Evolutionary conservation across 1,140 invertebrate species (phyloP).

Genomic region (Rhynchophorus ferrugineus): DNA sequence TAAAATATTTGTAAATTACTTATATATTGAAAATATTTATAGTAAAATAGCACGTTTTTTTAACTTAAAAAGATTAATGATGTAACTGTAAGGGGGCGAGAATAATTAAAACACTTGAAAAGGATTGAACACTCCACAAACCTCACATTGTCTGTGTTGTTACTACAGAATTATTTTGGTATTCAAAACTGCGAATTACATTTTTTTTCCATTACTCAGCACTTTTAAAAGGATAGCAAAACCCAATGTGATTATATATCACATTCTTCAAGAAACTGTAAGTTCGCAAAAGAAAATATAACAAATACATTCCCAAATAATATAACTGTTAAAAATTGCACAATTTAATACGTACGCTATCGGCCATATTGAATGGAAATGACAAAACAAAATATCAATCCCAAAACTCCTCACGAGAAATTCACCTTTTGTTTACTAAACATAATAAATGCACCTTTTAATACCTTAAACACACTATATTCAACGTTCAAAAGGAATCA

Average conservation of each 20-base stretch:
- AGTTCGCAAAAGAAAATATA: too few species aligned
- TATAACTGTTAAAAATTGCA: slow-evolving; percentile 17
- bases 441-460: background rate
- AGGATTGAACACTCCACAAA: too few species aligned
- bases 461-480: background rate
- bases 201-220: background rate
- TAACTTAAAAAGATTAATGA: too few species aligned
- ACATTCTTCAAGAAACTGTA: slow-evolving; percentile 1
- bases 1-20: slow-evolving; percentile 5
- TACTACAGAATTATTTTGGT: too few species aligned
- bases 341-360: slow-evolving; percentile 27
- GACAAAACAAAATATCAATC: slow-evolving; percentile 28
- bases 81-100: too few species aligned
- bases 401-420: slow-evolving; percentile 1
- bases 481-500: background rate
- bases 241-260: background rate
- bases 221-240: background rate
- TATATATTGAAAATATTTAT: too few species aligned
- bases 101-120: too few species aligned
- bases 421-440: background rate
- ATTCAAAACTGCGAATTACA: too few species aligned
- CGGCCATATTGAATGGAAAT: slow-evolving; percentile 34
- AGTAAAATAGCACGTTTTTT: too few species aligned
- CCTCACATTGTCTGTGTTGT: too few species aligned
- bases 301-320: too few species aligned